Conservation (phyloP, 2,113 vertebrate genomes). For the Poeciliopsis retropinna region DNA sequence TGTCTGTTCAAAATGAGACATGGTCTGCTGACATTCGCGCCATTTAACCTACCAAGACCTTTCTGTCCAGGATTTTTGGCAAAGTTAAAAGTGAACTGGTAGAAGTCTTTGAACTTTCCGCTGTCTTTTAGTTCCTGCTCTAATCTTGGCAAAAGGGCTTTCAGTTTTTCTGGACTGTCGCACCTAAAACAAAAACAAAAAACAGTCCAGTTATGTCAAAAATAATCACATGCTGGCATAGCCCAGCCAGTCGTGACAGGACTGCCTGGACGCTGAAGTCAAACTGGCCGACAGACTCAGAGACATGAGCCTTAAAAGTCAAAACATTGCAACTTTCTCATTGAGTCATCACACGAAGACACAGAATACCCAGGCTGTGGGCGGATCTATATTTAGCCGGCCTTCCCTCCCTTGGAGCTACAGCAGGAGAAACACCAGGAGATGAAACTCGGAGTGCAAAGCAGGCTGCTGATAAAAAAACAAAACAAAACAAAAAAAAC, state of each 20-base stretch:
- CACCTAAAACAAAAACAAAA: slow-evolving; percentile 80
- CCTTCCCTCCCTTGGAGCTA: slow-evolving; percentile 37
- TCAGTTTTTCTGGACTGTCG: slow-evolving; percentile 92
- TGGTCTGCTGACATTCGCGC: not conserved
- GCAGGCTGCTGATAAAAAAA: slow-evolving; percentile 12
- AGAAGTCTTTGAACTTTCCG: slow-evolving; percentile 94
- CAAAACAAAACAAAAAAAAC: not conserved
- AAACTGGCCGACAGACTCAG: slow-evolving; percentile 15
- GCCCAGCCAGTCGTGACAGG: slow-evolving; percentile 1
- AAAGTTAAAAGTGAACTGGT: slow-evolving; percentile 97
- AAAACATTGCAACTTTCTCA: slow-evolving; percentile 40
- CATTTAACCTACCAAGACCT: slow-evolving; percentile 86
- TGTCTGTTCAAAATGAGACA: not conserved
- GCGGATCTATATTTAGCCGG: slow-evolving; percentile 63
- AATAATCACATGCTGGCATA: not conserved
- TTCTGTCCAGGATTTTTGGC: slow-evolving; percentile 97
- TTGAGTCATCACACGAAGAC: slow-evolving; percentile 50
- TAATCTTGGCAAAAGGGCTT: slow-evolving; percentile 87
- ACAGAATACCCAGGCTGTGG: slow-evolving; percentile 49
- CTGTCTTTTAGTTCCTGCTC: slow-evolving; percentile 95
- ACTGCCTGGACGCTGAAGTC: not conserved
- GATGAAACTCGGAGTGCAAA: slow-evolving; percentile 29
- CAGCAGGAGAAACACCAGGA: slow-evolving; percentile 31
- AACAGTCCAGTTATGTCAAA: slow-evolving; percentile 22
- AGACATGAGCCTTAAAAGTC: slow-evolving; percentile 32